Evolutionary conservation across 2,113 vertebrate species (phyloP), one percentile per base, ranked within the genome.

Genomic region (Campylomormyrus tamandua): DNA sequence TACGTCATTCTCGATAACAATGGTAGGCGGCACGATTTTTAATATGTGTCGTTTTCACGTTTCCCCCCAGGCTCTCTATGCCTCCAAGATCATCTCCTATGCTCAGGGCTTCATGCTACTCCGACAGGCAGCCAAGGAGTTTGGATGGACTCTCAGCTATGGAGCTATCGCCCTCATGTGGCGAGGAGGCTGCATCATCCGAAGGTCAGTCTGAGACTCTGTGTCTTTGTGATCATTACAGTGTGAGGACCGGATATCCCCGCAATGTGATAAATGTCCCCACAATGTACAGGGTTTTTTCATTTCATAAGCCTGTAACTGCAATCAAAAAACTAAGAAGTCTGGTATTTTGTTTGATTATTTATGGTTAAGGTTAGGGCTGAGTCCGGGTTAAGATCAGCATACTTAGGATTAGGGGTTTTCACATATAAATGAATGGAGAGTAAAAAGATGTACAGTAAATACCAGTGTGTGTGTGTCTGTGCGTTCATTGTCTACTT

Each of bases 11-110:
- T 80, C 2, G 1, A 80, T 48, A n/a, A 3, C 21, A 1, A 2
- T 2, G 3, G 9, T n/a, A n/a, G 39, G 3, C 3, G 8, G 83
- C 7, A 9, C 0, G 19, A 24, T 84, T 84, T 84, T 84, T 5
- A 46, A 11, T 13, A 10, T 9, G 39, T 5, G 39, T 5, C 21
- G 1, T 46, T 9, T 88, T 58, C 17, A n/a, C 21, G 7, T 88
- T 50, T 88, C 0, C 31, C 24, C 4, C 39, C 52, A 88, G 98
- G 98, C 98, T 48, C 96, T 99, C 10, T 99, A 99, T 1, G 98
- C 97, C 3, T 99, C 98, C 92, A 99, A 99, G 95, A 99, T 99
- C 87, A 99, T 99, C 93, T 99, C 98, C 0, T 99, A 99, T 0
- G 94, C 98, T 0, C 98, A 99, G 94, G 98, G 98, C 91, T 99